Conservation (phyloP, 1,140 invertebrate genomes). For the Ridgeia piscesae region DNA sequence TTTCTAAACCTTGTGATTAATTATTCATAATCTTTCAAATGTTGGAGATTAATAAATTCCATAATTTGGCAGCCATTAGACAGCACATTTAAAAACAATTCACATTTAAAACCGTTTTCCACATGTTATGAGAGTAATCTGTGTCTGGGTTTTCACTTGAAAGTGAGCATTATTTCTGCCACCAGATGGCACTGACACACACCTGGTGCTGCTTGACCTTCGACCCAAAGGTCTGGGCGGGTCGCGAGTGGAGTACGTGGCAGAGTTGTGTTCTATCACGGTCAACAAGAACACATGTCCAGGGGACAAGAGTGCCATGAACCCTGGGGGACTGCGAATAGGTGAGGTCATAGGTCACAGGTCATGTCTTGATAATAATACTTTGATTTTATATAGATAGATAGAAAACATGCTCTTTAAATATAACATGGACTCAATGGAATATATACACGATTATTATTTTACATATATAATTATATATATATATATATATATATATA, state of each 20-base stretch:
- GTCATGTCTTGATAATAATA: too few relatives aligned
- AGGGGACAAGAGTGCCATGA: constrained; percentile 92
- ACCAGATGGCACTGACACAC: constrained; percentile 66
- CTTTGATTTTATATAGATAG: too few relatives aligned
- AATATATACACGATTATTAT: too few relatives aligned
- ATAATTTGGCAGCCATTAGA: too few relatives aligned
- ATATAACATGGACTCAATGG: too few relatives aligned
- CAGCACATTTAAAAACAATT: not conserved
- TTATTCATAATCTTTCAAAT: too few relatives aligned
- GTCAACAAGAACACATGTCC: constrained; percentile 94
- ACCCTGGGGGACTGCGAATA: constrained; percentile 74
- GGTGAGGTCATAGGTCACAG: too few relatives aligned
- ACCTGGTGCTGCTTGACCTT: constrained; percentile 73
- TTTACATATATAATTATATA: too few relatives aligned
- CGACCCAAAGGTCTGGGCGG: constrained; percentile 76
- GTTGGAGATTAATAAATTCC: too few relatives aligned
- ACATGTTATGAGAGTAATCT: not conserved
- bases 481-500: too few relatives aligned
- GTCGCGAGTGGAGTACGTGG: constrained; percentile 80
- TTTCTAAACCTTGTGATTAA: too few relatives aligned
- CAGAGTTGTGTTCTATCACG: constrained; percentile 88
- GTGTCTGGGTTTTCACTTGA: not conserved
- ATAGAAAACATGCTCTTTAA: too few relatives aligned
- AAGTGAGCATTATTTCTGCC: not conserved
- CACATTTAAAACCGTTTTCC: not conserved